Evolutionary conservation across 2,888 invertebrate species (phyloP).

Genomic region (Alloscopus bannaensis): DNA sequence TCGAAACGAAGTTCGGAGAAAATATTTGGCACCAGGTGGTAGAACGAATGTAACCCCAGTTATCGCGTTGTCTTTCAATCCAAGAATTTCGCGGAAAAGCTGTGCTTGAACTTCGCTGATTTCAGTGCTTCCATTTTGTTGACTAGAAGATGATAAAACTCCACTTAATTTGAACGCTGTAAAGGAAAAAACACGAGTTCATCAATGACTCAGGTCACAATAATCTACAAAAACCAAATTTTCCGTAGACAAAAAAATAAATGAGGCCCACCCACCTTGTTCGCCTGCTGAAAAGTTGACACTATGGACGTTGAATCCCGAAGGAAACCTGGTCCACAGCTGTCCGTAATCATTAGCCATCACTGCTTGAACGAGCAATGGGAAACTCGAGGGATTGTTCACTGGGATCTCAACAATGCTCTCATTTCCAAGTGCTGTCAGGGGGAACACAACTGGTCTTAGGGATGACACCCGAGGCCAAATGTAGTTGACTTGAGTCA

Average conservation of each 20-base stretch:
- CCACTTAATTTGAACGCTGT: slow-evolving; percentile 54
- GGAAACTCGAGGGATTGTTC: slow-evolving; percentile 82
- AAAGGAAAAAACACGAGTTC: background rate
- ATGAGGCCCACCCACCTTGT: background rate
- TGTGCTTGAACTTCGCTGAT: slow-evolving; percentile 70
- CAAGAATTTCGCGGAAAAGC: slow-evolving; percentile 67
- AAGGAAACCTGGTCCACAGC: slow-evolving; percentile 62
- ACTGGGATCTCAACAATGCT: slow-evolving; percentile 70
- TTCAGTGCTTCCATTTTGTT: slow-evolving; percentile 68
- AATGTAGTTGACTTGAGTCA: slow-evolving; percentile 70
- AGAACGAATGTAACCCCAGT: slow-evolving; percentile 79
- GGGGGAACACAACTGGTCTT: slow-evolving; percentile 69
- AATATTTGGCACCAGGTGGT: slow-evolving; percentile 78
- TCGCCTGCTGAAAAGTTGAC: slow-evolving; percentile 33
- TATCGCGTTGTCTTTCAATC: slow-evolving; percentile 73
- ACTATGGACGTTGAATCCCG: slow-evolving; percentile 18
- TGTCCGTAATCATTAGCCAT: slow-evolving; percentile 76
- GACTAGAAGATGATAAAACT: slow-evolving; percentile 71
- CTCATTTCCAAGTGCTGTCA: slow-evolving; percentile 72
- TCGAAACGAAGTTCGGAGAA: slow-evolving; percentile 68
- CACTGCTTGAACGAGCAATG: slow-evolving; percentile 85
- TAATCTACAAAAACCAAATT: background rate
- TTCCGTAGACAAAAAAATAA: background rate
- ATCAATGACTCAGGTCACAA: background rate
- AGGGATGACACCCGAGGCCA: slow-evolving; percentile 71